Conservation (phyloP, 2,113 vertebrate genomes). For the Leptocoma aspasia region DNA sequence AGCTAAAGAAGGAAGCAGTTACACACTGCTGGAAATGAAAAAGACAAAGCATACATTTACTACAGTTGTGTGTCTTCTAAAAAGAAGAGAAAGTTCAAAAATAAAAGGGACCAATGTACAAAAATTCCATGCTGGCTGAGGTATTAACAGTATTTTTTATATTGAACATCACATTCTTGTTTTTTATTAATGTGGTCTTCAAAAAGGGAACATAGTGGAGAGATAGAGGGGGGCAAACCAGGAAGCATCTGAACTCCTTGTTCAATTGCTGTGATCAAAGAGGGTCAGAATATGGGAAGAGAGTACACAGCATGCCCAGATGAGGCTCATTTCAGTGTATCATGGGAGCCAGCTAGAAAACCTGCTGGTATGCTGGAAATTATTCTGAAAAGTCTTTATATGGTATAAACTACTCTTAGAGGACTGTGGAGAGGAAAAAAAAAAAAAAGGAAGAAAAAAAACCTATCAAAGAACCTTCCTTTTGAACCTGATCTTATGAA, state of each 20-base stretch:
- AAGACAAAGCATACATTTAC: not conserved
- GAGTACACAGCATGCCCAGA: slow-evolving; percentile 31
- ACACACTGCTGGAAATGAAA: not conserved
- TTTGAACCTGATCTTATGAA: not conserved
- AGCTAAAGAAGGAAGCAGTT: not conserved
- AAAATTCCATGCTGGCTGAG: not conserved
- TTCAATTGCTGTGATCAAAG: slow-evolving; percentile 33
- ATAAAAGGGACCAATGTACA: not conserved
- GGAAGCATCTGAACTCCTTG: not conserved
- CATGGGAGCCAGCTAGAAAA: not conserved
- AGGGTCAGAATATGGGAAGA: not conserved
- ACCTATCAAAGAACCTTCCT: not conserved
- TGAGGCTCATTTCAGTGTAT: not conserved
- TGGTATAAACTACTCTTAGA: not conserved
- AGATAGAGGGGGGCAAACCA: not conserved
- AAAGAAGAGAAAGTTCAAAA: not conserved
- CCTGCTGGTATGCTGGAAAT: not conserved
- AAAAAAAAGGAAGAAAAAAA: not conserved
- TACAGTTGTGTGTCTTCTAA: not conserved
- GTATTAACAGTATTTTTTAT: not conserved
- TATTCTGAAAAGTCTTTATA: not conserved
- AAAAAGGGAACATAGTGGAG: not conserved
- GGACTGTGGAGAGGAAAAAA: not conserved
- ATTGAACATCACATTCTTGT: not conserved
- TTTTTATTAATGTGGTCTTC: slow-evolving; percentile 16